Evolutionary conservation across 2,888 invertebrate genomes (phyloP).

Genomic region (Patella ulyssiponensis): DNA sequence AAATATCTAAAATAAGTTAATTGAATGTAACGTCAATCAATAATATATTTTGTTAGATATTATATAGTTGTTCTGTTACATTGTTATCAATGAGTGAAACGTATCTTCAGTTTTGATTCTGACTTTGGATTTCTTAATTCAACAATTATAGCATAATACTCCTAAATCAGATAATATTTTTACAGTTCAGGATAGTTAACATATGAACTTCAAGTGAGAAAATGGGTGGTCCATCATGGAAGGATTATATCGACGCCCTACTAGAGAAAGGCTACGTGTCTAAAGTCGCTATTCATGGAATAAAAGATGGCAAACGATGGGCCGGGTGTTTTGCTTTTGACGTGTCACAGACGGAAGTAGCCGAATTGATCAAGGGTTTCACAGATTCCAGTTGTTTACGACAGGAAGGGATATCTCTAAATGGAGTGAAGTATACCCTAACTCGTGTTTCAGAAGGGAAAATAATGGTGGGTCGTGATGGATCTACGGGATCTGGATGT

Average conservation of each 20-base stretch:
- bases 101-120: no score
- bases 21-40: no score
- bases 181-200: no score
- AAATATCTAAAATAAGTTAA: no score
- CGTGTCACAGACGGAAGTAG: conserved; percentile 4
- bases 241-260: conserved; percentile 6
- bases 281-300: conserved; percentile 11
- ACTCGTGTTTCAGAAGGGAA: conserved; percentile 6
- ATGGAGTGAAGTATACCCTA: not conserved
- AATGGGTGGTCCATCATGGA: conserved; percentile 13
- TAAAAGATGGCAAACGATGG: conserved; percentile 20
- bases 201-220: no score
- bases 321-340: conserved; percentile 18
- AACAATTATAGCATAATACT: no score
- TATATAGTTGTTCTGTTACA: no score
- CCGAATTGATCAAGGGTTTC: conserved; percentile 16
- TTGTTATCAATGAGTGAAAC: no score
- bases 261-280: conserved; percentile 19
- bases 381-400: conserved; percentile 17
- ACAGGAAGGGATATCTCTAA: conserved; percentile 4
- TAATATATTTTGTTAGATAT: no score
- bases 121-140: no score
- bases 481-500: conserved; percentile 9
- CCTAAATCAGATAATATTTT: no score
- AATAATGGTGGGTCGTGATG: conserved; percentile 14